Base-by-base conservation (phyloP, 2,797 vertebrate genomes). In the Oryzias sinensis region DNA sequence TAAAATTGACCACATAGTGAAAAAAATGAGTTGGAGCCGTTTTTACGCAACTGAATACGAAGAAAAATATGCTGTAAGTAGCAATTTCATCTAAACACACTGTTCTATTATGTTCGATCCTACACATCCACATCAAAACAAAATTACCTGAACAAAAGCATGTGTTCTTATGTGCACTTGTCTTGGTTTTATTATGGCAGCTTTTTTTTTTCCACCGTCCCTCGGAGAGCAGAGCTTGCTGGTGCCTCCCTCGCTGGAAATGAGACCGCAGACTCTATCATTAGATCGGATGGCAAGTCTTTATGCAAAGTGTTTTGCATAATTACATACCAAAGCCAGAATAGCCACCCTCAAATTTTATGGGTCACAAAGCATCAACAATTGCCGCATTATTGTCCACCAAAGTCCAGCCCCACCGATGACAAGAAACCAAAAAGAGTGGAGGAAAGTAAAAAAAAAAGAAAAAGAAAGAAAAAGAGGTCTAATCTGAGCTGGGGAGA, bases 271-370 rank as follows among this genome's bases (percentile, higher is more conserved):
- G 93, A 92, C 93, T 95, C 93, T 93, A 94, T 95, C 95, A 98
- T 98, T 97, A 98, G 96, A 99, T 99, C 96, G 92, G 94, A 98
- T 98, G 94, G 96, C 96, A 97, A 94, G 94, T 93, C 95, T 97
- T 98, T 98, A 97, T 97, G 93, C 93, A 94, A 96, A 96, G 95
- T 97, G 95, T 97, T 98, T 98, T 97, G 95, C 97, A 99, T 98
- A 99, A 99, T 99, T 97, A 97, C 96, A 98, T 96, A 96, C 95
- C 95, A 98, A 97, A 98, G 95, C 95, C 94, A 94, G 94, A 93
- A 95, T 94, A 96, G 96, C 94, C 95, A 97, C 95, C 96, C 94
- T 95, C 93, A 94, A 93, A 97, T 98, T 96, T 99, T 96, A 95
- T 96, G 97, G 97, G 95, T 99, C 97, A 99, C 93, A 95, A 95